Evolutionary conservation across 2,797 vertebrate species (phyloP), one percentile per base, ranked within the genome.

Genomic region (Chelon labrosus): DNA sequence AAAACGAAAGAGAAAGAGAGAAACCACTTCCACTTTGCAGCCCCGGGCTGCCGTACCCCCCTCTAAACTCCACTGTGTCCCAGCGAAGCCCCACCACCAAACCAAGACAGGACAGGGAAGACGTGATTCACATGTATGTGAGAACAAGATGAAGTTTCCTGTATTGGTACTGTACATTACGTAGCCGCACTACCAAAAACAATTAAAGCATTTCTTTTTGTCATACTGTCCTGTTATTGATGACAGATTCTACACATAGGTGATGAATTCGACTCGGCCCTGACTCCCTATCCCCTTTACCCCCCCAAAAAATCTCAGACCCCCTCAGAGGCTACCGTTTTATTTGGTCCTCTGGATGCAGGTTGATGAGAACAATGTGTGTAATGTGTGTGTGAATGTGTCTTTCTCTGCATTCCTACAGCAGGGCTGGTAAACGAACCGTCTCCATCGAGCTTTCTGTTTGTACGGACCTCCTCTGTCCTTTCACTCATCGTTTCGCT

Each of bases 181-280:
- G 96, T 98, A 98, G 96, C 96, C 95, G 93, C 97, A 98, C 97
- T 97, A 97, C 96, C 96, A 47, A 96, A 93, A 86, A 83, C 80
- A 80, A 73, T 82, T 90, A 86, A 86, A 93, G 79, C 77, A 67
- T 88, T 88, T 76, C 65, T 62, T 74, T 76, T 90, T 57, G 70
- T 79, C 85, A 76, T 75, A 53, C 73, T 87, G 82, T 85, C 88
- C 73, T 76, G 68, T 79, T 90, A 74, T 65, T 81, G 76, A 85
- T 77, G 72, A 84, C 65, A 77, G 78, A 79, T 80, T 87, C 72
- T 71, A 82, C 63, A 63, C 56, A 78, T 71, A 74, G 46, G 70
- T 63, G 77, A 86, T 89, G 66, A 31, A 77, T 87, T 75, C 13
- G 7, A 70, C 62, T 59, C 1, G 12, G 35, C n/a, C 70, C 63